A percentile compares a stretch with the other conserved stretches of the same genome.
Conservation (phyloP, 2,888 invertebrate species). For the Thelaira solivaga region DNA sequence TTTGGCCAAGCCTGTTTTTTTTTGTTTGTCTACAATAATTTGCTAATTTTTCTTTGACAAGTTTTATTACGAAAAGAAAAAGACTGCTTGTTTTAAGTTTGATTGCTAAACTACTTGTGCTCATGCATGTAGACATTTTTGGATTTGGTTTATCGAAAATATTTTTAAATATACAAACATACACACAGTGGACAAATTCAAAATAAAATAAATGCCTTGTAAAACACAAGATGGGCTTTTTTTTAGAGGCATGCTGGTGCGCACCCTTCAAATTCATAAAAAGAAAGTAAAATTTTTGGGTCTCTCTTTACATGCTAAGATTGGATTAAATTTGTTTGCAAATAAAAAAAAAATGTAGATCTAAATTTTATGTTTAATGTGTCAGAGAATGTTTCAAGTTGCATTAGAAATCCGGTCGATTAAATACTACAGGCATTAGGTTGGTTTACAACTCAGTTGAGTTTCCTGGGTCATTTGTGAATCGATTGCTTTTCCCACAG, state of each 20-base stretch:
- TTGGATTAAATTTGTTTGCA: no score
- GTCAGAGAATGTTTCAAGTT: no score
- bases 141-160: background rate
- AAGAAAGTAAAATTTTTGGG: background rate
- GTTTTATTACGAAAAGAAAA: background rate
- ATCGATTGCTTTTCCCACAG: no score
- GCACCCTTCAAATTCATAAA: background rate
- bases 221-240: background rate
- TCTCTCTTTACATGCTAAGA: no score
- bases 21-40: conserved; percentile 34
- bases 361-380: no score
- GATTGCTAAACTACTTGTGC: conserved; percentile 24
- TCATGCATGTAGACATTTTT: background rate
- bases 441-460: no score
- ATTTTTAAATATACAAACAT: no score
- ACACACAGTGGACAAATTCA: no score
- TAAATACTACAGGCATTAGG: no score
- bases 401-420: no score
- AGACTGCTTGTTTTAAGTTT: conserved; percentile 12
- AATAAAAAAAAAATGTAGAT: no score
- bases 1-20: conserved; percentile 45
- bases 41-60: conserved; percentile 42
- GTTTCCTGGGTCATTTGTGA: no score
- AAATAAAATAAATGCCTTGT: background rate
- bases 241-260: background rate